Conservation (phyloP, 2,797 vertebrate genomes). For the Hydrophis major region DNA sequence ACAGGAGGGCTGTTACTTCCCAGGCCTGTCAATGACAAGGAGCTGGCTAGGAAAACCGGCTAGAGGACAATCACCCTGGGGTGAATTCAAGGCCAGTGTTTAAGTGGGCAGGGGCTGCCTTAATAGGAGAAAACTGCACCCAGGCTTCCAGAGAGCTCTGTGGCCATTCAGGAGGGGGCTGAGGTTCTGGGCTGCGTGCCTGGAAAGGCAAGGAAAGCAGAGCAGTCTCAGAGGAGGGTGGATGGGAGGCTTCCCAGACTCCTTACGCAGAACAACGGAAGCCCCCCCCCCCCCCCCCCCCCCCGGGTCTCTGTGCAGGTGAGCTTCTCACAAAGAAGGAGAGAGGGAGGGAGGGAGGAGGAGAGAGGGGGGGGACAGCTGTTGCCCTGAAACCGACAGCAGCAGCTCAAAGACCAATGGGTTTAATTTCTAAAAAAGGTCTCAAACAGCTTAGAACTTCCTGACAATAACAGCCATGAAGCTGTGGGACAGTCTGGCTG, state of each 20-base stretch:
- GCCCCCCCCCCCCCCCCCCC: not conserved
- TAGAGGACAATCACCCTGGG: not conserved
- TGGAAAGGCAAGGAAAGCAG: not conserved
- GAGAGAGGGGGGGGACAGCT: not conserved
- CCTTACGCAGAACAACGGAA: not conserved
- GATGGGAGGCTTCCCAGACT: not conserved
- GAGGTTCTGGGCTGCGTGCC: not conserved
- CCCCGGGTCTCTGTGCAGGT: not conserved
- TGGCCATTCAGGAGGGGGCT: rapidly evolving
- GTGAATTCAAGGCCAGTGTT: not conserved
- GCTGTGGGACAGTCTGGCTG: not conserved
- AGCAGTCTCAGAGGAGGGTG: not conserved
- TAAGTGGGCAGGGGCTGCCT: not conserved
- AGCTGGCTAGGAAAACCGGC: not conserved
- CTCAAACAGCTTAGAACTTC: not conserved
- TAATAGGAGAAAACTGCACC: not conserved
- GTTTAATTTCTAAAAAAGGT: not conserved
- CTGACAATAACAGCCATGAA: not conserved
- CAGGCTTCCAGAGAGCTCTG: not conserved
- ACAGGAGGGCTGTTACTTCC: not conserved
- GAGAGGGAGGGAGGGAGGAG: too few relatives aligned
- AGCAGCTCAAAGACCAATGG: not conserved
- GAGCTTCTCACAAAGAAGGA: not conserved
- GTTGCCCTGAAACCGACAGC: not conserved
- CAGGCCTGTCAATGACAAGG: not conserved